Base-by-base conservation (phyloP, 1,140 invertebrate species). In the Neuroterus valhalla region DNA sequence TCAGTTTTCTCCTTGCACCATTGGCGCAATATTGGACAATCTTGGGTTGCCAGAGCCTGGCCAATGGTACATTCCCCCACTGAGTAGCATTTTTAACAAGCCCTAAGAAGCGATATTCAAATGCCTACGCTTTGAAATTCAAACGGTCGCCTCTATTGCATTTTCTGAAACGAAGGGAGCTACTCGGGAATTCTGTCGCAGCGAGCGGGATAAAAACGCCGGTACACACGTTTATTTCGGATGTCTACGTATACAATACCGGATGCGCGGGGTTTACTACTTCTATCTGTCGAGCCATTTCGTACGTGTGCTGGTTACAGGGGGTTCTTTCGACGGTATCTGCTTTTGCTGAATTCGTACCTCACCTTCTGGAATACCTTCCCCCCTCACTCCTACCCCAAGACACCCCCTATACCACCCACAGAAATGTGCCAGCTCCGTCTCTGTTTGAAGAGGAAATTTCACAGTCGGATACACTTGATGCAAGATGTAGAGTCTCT, bases 401-500 rank as follows among this genome's bases (percentile, higher is more conserved):
- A 62, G n/a, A 62, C 55, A 31, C 55, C 55, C 55, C 52, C 26
- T 26, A n/a, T 31, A 52, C 72, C 70, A 68, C 76, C 44, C 78
- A 78, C 78, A 82, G 75, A 86, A 83, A 85, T 84, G 85, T 80
- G 81, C 83, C 81, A 81, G 84, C 82, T 80, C 76, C 86, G 84
- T 81, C 84, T 85, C 83, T 87, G 87, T 88, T 88, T 89, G 87
- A 89, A 88, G 88, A 89, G 87, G 81, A 84, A 89, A 90, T 90
- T 90, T 90, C 81, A 89, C 87, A 89, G 88, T 88, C 87, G 88
- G 86, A 85, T 86, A 79, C 84, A 87, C 81, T 71, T 82, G 86
- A 87, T 87, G 84, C 86, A 84, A 87, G 84, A 88, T 82, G 82
- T 79, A 78, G 81, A 80, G 79, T 68, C 79, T 79, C 76, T 80